phyloP scores from a whole-genome alignment of 2,113 vertebrate species.

The Plectropomus leopardus region DNA sequence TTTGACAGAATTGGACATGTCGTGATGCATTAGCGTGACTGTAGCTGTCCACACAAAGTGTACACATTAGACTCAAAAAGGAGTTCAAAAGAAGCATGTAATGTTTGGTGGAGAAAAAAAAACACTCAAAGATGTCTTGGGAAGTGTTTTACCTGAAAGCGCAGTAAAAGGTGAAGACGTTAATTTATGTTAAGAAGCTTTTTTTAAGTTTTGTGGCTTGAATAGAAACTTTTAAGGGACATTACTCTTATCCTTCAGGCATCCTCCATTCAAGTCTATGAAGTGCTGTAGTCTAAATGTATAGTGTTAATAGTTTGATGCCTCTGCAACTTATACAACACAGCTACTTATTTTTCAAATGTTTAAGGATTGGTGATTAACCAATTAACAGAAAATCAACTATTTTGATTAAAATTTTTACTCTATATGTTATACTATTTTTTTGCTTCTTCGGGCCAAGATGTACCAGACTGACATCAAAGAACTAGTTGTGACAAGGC shows the following conservation, averaged over 20 bases:
- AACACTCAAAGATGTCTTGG: not conserved
- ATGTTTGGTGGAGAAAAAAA: not conserved
- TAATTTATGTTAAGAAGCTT: not conserved
- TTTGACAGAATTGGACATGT: not conserved
- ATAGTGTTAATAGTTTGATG: not conserved
- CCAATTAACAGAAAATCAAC: too few species aligned
- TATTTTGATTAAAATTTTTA: too few species aligned
- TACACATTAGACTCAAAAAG: not conserved
- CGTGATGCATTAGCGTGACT: slow-evolving; percentile 16
- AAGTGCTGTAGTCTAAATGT: too few species aligned
- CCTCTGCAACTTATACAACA: not conserved
- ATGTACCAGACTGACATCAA: too few species aligned
- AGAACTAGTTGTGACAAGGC: too few species aligned
- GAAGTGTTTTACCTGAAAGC: not conserved
- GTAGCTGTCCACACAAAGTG: not conserved
- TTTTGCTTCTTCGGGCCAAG: too few species aligned
- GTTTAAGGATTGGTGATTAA: too few species aligned
- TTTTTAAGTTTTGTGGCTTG: not conserved
- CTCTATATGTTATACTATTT: too few species aligned
- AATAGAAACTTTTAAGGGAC: too few species aligned
- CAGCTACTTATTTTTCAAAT: not conserved
- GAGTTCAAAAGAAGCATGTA: not conserved
- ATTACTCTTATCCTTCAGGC: too few species aligned
- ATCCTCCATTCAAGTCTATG: too few species aligned
- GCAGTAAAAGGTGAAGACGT: not conserved